Conservation (phyloP, 2,113 vertebrate species). For the zebrafish (Danio rerio) region DNA sequence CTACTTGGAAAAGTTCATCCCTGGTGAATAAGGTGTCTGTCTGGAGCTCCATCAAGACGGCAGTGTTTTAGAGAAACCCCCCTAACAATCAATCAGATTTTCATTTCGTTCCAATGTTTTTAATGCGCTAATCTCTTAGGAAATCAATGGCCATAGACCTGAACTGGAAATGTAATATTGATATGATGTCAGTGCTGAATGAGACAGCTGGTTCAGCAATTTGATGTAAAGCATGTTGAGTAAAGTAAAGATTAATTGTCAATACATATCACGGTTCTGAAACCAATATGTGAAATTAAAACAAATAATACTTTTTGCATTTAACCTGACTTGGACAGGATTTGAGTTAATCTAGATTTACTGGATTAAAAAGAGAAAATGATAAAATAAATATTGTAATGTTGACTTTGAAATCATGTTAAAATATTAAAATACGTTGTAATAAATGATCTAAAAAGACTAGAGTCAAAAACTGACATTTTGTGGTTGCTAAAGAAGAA, state of each 20-base stretch:
- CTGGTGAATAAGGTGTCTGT: too few relatives aligned
- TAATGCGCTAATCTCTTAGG: not conserved
- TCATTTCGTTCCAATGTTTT: slow-evolving; percentile 26
- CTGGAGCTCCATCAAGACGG: too few relatives aligned
- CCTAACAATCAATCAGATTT: not conserved
- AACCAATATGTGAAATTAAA: not conserved
- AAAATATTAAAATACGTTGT: not conserved
- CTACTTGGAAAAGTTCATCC: not conserved
- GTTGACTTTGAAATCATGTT: not conserved
- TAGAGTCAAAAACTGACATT: not conserved
- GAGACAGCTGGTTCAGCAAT: not conserved
- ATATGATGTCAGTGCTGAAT: slow-evolving; percentile 9
- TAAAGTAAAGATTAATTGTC: not conserved
- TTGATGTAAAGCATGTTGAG: not conserved
- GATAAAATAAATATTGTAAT: too few relatives aligned
- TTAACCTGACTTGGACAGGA: not conserved
- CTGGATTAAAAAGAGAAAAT: too few relatives aligned
- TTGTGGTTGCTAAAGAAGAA: too few relatives aligned
- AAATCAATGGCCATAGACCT: not conserved
- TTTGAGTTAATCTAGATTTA: not conserved
- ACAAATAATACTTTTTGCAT: not conserved
- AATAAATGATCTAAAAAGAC: not conserved
- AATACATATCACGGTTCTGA: not conserved
- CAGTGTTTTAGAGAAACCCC: slow-evolving; percentile 13
- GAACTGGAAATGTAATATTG: slow-evolving; percentile 17